phyloP scores from a whole-genome alignment of 1,140 invertebrate genomes.

The Drosophila simulans region DNA sequence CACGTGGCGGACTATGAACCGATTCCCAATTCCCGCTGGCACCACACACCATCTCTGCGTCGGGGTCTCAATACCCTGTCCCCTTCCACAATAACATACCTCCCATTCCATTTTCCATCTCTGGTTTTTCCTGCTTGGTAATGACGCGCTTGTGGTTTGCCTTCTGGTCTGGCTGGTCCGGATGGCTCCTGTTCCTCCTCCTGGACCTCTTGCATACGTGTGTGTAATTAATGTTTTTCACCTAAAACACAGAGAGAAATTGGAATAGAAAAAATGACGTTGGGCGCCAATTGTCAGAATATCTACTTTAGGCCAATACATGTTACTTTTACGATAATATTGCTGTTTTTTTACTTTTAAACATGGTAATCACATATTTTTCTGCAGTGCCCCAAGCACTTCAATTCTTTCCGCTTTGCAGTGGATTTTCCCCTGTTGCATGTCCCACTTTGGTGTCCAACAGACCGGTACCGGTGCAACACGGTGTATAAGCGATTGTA shows the following conservation, averaged over 20 bases:
- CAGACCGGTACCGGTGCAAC: constrained; percentile 62
- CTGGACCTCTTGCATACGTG: constrained; percentile 30
- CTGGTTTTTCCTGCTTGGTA: constrained; percentile 35
- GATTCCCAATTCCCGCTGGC: constrained; percentile 50
- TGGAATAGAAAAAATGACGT: background rate
- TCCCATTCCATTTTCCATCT: constrained; percentile 18
- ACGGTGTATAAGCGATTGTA: constrained; percentile 77
- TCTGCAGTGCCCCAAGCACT: constrained; percentile 34
- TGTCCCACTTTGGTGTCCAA: constrained; percentile 41
- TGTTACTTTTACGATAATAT: background rate
- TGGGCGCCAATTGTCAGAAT: background rate
- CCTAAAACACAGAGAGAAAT: constrained; percentile 36
- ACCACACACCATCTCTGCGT: constrained; percentile 16
- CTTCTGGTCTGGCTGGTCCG: constrained; percentile 32
- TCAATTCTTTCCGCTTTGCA: constrained; percentile 20
- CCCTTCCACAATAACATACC: background rate
- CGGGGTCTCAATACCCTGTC: constrained; percentile 8
- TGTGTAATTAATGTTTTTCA: constrained; percentile 74
- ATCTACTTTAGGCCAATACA: background rate
- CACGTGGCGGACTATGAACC: constrained; percentile 45
- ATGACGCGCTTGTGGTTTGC: constrained; percentile 60
- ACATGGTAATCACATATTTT: background rate
- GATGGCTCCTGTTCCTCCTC: constrained; percentile 6
- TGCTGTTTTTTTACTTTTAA: too few relatives aligned
- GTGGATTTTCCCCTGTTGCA: constrained; percentile 35